Evolutionary conservation across 1,140 invertebrate genomes (phyloP).

Genomic region (Lycorma delicatula): DNA sequence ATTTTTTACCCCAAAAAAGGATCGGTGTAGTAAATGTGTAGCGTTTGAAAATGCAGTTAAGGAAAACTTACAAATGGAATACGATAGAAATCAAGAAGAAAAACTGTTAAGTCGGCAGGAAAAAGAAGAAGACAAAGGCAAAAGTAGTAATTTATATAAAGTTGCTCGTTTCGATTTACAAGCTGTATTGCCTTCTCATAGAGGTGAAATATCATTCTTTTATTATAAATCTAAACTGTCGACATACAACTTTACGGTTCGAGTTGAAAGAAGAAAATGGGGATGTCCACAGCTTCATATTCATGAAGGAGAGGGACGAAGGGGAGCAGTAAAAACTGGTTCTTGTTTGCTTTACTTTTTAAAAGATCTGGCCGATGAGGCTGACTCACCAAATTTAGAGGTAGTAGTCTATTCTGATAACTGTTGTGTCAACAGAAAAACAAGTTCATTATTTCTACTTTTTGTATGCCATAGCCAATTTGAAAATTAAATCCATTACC

Average conservation of each 20-base stretch:
- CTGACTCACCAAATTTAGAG: constrained; percentile 11
- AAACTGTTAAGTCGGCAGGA: background rate
- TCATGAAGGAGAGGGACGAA: constrained; percentile 37
- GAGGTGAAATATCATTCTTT: constrained; percentile 19
- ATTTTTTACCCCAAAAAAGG: constrained; percentile 23
- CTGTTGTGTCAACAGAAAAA: background rate
- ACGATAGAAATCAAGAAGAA: constrained; percentile 16
- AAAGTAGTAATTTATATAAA: background rate
- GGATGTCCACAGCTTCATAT: constrained; percentile 35
- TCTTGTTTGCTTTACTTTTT: constrained; percentile 34
- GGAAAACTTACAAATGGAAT: constrained; percentile 7
- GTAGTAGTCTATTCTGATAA: background rate
- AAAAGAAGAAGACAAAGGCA: constrained; percentile 12
- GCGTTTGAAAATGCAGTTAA: constrained; percentile 14
- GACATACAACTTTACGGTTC: constrained; percentile 26
- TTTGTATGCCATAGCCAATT: background rate
- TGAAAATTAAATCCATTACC: background rate
- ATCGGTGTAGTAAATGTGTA: constrained; percentile 19
- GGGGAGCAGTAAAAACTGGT: constrained; percentile 39
- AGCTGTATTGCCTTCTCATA: constrained; percentile 2
- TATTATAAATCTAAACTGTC: constrained; percentile 30
- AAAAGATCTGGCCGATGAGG: background rate
- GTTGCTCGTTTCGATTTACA: constrained; percentile 13
- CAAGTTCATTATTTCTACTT: background rate
- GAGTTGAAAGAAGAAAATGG: constrained; percentile 16